Conservation (phyloP, 2,797 vertebrate genomes). For the Falco berigora region DNA sequence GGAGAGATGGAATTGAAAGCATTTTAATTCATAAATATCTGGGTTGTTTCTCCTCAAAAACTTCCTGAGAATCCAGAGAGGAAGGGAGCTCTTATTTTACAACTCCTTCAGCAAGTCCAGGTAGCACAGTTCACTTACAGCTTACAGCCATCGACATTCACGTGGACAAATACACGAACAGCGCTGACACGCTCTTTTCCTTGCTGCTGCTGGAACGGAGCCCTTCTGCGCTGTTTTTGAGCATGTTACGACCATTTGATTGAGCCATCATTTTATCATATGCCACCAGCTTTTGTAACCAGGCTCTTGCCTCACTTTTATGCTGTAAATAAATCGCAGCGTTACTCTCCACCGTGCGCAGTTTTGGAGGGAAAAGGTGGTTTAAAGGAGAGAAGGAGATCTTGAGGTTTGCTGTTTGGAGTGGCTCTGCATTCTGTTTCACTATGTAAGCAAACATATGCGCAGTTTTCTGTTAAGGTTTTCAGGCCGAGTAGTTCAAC, state of each 20-base stretch:
- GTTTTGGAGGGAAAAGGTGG: not conserved
- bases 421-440: not conserved
- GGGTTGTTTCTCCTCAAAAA: not conserved
- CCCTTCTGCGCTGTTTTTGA: conserved; percentile 19
- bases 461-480: not conserved
- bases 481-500: conserved; percentile 19
- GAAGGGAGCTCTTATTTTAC: not conserved
- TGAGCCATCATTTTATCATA: conserved; percentile 49
- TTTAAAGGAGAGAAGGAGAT: not conserved
- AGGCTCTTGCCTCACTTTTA: conserved; percentile 18
- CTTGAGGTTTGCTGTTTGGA: not conserved
- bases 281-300: conserved; percentile 41
- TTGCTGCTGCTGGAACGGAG: not conserved
- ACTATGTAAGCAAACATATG: not conserved
- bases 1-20: not conserved
- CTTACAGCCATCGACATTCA: not conserved
- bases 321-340: not conserved
- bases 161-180: not conserved
- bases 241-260: not conserved
- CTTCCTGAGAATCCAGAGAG: not conserved
- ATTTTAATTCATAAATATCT: conserved; percentile 12
- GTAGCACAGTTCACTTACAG: not conserved
- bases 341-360: not conserved
- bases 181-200: conserved; percentile 5
- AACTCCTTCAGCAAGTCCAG: not conserved